phyloP scores from a whole-genome alignment of 2,797 vertebrate species.

The Phrynocephalus forsythii region DNA sequence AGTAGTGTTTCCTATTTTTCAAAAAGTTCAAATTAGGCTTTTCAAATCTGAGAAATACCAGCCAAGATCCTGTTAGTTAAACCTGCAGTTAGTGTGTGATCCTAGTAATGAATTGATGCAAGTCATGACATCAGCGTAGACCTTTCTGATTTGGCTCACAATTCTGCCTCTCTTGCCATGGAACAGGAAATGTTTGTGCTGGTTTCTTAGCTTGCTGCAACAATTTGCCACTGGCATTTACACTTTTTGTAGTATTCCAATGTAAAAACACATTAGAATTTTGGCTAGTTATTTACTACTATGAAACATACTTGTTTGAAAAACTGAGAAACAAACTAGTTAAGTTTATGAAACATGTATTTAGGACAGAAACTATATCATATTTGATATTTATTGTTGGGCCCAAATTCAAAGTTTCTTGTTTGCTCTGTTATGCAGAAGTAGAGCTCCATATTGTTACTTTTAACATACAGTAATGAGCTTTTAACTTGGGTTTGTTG shows the following conservation, averaged over 20 bases:
- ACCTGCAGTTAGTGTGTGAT: no score
- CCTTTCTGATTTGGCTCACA: no score
- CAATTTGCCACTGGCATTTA: no score
- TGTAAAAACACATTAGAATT: no score
- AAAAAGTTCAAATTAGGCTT: background rate
- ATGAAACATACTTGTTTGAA: background rate
- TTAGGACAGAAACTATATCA: background rate
- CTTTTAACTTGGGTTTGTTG: background rate
- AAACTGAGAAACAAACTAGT: background rate
- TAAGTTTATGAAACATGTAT: slow-evolving; percentile 5
- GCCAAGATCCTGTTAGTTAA: background rate
- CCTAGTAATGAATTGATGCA: no score
- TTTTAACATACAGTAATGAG: background rate
- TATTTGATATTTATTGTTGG: slow-evolving; percentile 2
- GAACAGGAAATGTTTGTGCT: no score
- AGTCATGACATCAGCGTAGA: background rate
- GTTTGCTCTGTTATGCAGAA: slow-evolving; percentile 9
- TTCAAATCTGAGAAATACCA: slow-evolving; percentile 2
- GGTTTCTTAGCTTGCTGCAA: no score
- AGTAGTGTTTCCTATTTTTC: background rate
- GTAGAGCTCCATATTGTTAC: background rate
- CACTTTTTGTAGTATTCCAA: no score
- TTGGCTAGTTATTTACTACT: no score
- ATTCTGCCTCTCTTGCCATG: no score
- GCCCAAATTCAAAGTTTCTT: background rate